A percentile compares a stretch with the other conserved stretches of the same genome.
These are phyloP conservation scores for Eristalinus sepulchralis DNA, from an alignment of 2,888 invertebrate genomes.

Conservation along the genomic window DNA sequence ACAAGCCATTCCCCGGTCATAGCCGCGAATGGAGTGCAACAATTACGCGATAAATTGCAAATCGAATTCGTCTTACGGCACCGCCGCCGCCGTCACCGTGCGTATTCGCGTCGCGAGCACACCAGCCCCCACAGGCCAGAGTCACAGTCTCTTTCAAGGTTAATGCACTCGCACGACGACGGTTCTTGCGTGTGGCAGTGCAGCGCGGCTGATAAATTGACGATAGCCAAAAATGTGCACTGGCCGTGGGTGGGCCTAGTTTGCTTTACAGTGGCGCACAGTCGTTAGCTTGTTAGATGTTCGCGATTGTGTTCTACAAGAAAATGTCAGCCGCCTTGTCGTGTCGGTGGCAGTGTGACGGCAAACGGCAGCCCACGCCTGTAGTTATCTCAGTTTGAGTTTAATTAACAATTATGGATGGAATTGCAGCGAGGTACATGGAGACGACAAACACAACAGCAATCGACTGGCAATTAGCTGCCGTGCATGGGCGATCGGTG, in stretches of 20 bases:
- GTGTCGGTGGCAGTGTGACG: neutral
- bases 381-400: conserved; percentile 44
- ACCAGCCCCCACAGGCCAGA: neutral
- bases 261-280: conserved; percentile 38
- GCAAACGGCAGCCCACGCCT: conserved; percentile 35
- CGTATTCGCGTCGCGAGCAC: neutral
- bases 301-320: conserved; percentile 59
- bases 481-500: neutral
- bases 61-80: conserved; percentile 29
- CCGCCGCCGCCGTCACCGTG: neutral
- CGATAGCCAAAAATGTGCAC: conserved; percentile 58
- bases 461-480: neutral
- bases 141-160: conserved; percentile 48
- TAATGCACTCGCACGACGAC: conserved; percentile 44
- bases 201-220: conserved; percentile 42
- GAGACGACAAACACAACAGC: neutral
- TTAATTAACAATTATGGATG: conserved; percentile 62
- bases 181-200: neutral
- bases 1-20: neutral
- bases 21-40: conserved; percentile 28
- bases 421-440: conserved; percentile 36
- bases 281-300: conserved; percentile 47
- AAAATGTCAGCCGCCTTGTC: conserved; percentile 10
- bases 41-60: conserved; percentile 66
- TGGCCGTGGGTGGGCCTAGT: neutral